Evolutionary conservation across 2,113 vertebrate species (phyloP), one percentile per base, ranked within the genome.

Genomic region (Lynx canadensis): DNA sequence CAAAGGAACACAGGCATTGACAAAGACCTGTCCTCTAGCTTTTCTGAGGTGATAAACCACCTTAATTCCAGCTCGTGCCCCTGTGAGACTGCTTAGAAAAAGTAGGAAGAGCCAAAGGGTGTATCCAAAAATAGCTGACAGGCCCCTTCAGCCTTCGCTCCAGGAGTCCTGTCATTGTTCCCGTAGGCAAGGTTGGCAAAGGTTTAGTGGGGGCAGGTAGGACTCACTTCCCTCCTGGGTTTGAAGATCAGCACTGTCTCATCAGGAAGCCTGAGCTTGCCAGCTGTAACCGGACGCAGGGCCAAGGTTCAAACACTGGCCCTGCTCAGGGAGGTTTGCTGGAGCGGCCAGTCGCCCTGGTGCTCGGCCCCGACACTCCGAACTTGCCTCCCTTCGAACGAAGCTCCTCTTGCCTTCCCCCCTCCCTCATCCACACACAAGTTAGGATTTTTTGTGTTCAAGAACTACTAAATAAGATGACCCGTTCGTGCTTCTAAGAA

Each of bases 81-180:
- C 36, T 74, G 25, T n/a, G 79, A 97, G 91, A 52, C 57, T 15
- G 14, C 50, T 91, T 36, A 13, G 52, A 50, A 89, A 68, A 80
- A 18, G 48, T 14, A 76, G 48, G 65, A 96, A 94, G 41, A 80
- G 65, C 94, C 85, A 21, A 96, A 89, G 23, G 48, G 36, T 84
- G 8, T 10, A 79, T 86, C 68, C 65, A 91, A 91, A 97, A 98
- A 96, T 97, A 92, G 89, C 96, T 18, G 83, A 84, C 60, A 81
- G 82, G 33, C 19, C 81, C 79, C 29, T 31, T 31, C 15, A 50
- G 91, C 29, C 71, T 60, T 87, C 55, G 31, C 45, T 33, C 33
- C 0, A 0, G 65, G 76, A 81, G 79, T 55, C 16, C 9, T 38
- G 52, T 2, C 50, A 63, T 7, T 60, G 45, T 52, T 82, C 84